Conservation (phyloP, 2,797 vertebrate genomes). For the Pipistrellus pipistrellus region DNA sequence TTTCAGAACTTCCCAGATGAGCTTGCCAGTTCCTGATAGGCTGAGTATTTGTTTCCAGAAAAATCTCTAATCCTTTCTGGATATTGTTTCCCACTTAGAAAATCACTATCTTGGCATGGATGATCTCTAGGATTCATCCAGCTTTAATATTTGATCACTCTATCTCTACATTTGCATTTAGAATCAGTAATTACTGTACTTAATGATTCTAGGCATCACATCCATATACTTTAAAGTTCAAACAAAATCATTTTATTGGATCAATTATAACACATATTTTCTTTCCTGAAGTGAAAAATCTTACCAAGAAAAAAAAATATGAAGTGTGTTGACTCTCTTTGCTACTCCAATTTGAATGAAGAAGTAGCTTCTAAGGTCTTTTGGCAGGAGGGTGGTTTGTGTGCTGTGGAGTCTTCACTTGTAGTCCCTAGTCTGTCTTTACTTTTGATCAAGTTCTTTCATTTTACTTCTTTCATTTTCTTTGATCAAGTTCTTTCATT, state of each 20-base stretch:
- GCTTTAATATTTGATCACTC: slow-evolving; percentile 11
- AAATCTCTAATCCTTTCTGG: not conserved
- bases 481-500: not conserved
- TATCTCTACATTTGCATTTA: not conserved
- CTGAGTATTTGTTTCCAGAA: not conserved
- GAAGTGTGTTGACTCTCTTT: not conserved
- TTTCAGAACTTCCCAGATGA: slow-evolving; percentile 32
- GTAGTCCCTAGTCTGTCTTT: not conserved
- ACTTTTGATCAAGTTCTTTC: not conserved
- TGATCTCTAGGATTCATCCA: not conserved
- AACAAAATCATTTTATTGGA: not conserved
- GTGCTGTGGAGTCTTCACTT: not conserved
- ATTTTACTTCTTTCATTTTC: not conserved
- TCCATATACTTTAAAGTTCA: slow-evolving; percentile 44
- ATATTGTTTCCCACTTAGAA: slow-evolving; percentile 36
- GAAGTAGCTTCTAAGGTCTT: not conserved
- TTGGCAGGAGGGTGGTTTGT: not conserved
- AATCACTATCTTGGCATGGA: not conserved
- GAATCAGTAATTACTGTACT: not conserved
- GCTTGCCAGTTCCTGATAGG: not conserved
- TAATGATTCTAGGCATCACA: slow-evolving; percentile 13
- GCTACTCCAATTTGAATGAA: slow-evolving; percentile 15
- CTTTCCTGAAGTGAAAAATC: not conserved
- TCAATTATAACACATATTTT: not conserved
- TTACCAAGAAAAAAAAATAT: not conserved